These are phyloP conservation scores for Sitobion miscanthi DNA, from an alignment of 1,140 invertebrate genomes.

Conservation along the genomic window DNA sequence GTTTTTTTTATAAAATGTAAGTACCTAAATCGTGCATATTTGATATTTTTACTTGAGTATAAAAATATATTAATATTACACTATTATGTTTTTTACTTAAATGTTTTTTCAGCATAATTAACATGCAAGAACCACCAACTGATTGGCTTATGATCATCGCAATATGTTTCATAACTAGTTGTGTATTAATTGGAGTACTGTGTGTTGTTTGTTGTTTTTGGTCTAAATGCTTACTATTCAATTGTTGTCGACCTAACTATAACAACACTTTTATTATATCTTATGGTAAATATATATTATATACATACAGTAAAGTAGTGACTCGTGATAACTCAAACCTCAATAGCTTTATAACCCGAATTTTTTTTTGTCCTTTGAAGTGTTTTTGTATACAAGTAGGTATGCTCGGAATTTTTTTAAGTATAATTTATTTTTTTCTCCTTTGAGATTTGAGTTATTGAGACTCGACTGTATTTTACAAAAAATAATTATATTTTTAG, in stretches of 20 bases:
- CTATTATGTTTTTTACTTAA: not conserved
- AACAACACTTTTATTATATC: slow-evolving; percentile 49
- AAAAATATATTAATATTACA: not conserved
- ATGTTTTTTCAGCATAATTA: slow-evolving; percentile 23
- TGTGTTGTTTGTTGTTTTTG: slow-evolving; percentile 47
- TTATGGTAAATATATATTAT: slow-evolving; percentile 40
- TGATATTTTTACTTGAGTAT: not conserved
- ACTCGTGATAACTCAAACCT: too few relatives aligned
- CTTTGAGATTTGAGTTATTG: not conserved
- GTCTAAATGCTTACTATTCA: slow-evolving; percentile 47
- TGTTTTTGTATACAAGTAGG: not conserved
- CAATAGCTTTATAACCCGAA: too few relatives aligned
- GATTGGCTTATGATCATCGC: slow-evolving; percentile 52
- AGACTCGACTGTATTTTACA: not conserved
- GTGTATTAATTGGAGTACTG: slow-evolving; percentile 9
- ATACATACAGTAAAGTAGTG: too few relatives aligned
- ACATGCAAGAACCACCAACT: slow-evolving; percentile 25
- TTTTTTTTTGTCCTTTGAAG: not conserved
- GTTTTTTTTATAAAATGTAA: not conserved
- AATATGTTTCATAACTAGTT: slow-evolving; percentile 39
- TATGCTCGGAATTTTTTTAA: not conserved
- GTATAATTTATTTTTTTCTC: not conserved
- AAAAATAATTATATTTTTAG: not conserved
- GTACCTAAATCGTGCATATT: not conserved
- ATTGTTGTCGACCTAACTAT: slow-evolving; percentile 41